Percentiles rank a stretch among this genome's conserved stretches.
These are phyloP conservation scores for Pelecanus crispus DNA, from an alignment of 2,113 vertebrate genomes.

Conservation along the genomic window DNA sequence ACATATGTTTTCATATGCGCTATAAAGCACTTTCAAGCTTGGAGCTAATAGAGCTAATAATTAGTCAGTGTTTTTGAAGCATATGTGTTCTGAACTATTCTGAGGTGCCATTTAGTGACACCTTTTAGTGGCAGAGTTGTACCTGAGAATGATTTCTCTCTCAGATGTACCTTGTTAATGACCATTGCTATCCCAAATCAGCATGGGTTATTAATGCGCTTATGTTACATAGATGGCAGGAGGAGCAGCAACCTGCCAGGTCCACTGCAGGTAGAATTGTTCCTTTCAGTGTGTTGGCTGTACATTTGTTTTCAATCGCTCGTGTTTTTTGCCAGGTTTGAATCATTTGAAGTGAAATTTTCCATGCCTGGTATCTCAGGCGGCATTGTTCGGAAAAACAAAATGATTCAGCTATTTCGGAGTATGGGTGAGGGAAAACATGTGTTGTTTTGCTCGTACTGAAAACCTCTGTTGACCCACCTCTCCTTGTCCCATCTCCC, in stretches of 20 bases:
- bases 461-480: background rate
- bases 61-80: background rate
- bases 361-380: background rate
- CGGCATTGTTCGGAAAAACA: background rate
- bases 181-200: background rate
- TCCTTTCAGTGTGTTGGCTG: background rate
- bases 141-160: background rate
- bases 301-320: background rate
- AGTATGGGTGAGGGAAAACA: background rate
- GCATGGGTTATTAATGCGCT: background rate
- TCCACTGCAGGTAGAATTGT: background rate
- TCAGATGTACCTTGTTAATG: background rate
- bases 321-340: background rate
- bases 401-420: constrained; percentile 10
- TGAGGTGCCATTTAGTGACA: background rate
- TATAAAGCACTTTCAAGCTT: background rate
- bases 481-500: background rate
- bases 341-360: background rate
- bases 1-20: background rate
- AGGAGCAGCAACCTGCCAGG: background rate
- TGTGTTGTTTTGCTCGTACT: constrained; percentile 34
- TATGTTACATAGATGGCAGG: background rate
- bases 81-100: background rate
- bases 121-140: background rate
- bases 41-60: background rate